Evolutionary conservation across 2,888 invertebrate genomes (phyloP).

Genomic region (Callosobruchus maculatus): DNA sequence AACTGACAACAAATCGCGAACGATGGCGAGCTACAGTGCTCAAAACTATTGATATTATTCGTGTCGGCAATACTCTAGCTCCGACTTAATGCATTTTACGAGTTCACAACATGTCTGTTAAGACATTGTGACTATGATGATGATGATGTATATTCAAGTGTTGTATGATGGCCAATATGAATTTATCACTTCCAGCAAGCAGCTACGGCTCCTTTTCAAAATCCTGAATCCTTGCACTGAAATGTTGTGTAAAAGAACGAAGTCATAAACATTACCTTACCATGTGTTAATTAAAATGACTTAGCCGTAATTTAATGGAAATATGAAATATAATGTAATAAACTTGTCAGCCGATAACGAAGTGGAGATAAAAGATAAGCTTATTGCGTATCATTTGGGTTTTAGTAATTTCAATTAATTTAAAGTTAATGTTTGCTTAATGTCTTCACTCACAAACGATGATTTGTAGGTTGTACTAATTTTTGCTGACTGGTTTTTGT

Average conservation of each 20-base stretch:
- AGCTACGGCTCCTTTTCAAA: background rate
- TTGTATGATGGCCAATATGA: no score
- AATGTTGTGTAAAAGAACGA: background rate
- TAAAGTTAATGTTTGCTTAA: background rate
- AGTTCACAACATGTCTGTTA: no score
- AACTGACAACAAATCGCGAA: no score
- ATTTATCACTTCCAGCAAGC: background rate
- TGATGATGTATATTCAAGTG: no score
- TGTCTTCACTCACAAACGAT: background rate
- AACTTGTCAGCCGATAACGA: background rate
- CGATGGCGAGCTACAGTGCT: no score
- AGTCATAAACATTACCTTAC: background rate
- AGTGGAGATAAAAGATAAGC: background rate
- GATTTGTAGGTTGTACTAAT: background rate
- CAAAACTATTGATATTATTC: no score
- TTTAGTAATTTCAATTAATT: background rate
- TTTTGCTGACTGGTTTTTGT: background rate
- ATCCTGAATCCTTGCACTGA: background rate
- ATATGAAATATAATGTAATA: background rate
- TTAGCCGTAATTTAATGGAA: background rate
- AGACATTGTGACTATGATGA: no score
- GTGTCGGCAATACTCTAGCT: no score
- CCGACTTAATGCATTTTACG: no score
- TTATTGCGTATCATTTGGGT: background rate
- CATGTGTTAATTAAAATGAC: background rate